Percentiles rank a stretch among this genome's conserved stretches.
These are phyloP conservation scores for Origma solitaria DNA, from an alignment of 2,113 vertebrate genomes.

Conservation along the genomic window DNA sequence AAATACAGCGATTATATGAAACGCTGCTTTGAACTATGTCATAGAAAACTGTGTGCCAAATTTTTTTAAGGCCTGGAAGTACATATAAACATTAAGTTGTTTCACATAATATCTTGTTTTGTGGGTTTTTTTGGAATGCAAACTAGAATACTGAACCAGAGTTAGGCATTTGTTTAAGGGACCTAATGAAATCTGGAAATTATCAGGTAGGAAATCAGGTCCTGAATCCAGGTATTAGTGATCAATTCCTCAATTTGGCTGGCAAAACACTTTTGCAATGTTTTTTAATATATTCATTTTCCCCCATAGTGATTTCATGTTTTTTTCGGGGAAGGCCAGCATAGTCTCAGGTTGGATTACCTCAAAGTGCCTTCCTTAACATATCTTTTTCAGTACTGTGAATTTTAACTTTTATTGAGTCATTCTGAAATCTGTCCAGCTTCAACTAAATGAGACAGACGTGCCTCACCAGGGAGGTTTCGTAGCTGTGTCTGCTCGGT, in stretches of 20 bases:
- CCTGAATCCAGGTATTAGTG: background rate
- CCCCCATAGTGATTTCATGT: background rate
- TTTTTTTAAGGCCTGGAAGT: conserved; percentile 32
- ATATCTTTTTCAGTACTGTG: background rate
- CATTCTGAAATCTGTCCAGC: background rate
- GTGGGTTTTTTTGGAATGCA: conserved; percentile 48
- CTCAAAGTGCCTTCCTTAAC: background rate
- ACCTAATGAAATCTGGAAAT: background rate
- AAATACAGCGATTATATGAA: conserved; percentile 51
- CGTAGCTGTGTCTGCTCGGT: background rate
- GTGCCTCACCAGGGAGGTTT: background rate
- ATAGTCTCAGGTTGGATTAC: background rate
- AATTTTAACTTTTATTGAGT: background rate
- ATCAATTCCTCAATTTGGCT: background rate
- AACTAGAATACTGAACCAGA: conserved; percentile 6
- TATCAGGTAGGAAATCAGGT: background rate
- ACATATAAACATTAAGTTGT: background rate
- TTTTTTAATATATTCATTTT: background rate
- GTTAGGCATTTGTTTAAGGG: background rate
- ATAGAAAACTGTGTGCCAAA: conserved; percentile 1
- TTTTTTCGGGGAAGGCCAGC: background rate
- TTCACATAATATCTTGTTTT: conserved; percentile 19
- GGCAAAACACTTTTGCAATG: background rate
- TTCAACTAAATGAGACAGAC: background rate
- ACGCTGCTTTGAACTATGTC: conserved; percentile 8